Evolutionary conservation across 2,888 invertebrate genomes (phyloP), one percentile per base, ranked within the genome.

Genomic region (Hirtodrosophila cameraria): DNA sequence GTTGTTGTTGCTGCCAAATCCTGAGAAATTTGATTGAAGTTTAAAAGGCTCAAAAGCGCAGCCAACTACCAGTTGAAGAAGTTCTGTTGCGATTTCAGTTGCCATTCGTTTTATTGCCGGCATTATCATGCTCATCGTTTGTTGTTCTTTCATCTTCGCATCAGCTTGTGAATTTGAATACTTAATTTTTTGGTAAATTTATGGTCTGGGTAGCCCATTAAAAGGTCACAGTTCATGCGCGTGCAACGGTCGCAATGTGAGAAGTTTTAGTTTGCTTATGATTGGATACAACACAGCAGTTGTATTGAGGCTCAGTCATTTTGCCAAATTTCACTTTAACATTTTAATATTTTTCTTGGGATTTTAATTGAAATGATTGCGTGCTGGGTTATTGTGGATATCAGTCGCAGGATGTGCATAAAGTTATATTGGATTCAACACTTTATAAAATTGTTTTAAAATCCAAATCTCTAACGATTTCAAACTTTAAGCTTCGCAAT

Each of bases 51-150:
- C 74, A 58, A 86, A 76, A 86, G 84, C 86, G 63, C 81, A 64
- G 54, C 64, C 79, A 86, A 82, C 79, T 86, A 75, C 75, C 79
- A 85, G 66, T 72, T 86, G 28, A 58, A 71, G 28, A 58, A 71
- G 50, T 39, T 38, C 8, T 63, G 43, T n/a, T 55, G 64, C 67
- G 63, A 77, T 65, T 76, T 66, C 85, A 80, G 80, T 83, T 81
- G 86, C 81, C 86, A 81, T 86, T 77, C 82, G 78, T 68, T 86
- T 83, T 83, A 82, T 86, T 86, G 86, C 79, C 79, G 54, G 72
- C 80, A 80, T 80, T 83, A 83, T 85, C 75, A 64, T 68, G 42
- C 42, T 28, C 58, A 68, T 53, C 66, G 48, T 65, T 72, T 65
- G 61, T 61, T 50, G 38, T 61, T 61, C 43, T 52, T 55, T 45